A percentile compares a stretch with the other conserved stretches of the same genome.
These are phyloP conservation scores for Lepus americanus DNA, from an alignment of 2,113 vertebrate genomes.

Conservation along the genomic window DNA sequence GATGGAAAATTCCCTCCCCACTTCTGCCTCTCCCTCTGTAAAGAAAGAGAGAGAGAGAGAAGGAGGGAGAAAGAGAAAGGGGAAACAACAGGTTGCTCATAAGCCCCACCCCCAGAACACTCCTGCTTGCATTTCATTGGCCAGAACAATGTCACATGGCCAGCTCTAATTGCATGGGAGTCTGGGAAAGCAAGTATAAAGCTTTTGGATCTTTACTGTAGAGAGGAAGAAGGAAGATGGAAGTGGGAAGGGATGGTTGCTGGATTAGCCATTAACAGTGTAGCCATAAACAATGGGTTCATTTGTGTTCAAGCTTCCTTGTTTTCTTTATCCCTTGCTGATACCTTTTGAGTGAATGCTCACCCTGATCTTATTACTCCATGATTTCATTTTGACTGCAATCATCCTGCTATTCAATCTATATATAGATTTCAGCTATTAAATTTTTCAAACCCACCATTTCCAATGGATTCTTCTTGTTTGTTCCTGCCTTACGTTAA, in stretches of 20 bases:
- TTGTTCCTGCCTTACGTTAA: background rate
- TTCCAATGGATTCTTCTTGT: background rate
- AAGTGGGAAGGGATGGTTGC: background rate
- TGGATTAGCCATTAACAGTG: slow-evolving; percentile 4
- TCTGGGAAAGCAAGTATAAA: slow-evolving; percentile 11
- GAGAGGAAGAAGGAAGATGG: background rate
- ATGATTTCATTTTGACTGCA: background rate
- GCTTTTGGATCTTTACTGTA: background rate
- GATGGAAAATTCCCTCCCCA: too few relatives aligned
- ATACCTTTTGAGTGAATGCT: slow-evolving; percentile 43
- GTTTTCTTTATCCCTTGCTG: slow-evolving; percentile 35
- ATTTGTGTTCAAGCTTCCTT: slow-evolving; percentile 59
- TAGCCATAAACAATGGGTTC: slow-evolving; percentile 33
- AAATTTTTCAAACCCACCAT: background rate
- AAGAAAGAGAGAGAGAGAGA: background rate
- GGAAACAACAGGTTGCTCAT: background rate
- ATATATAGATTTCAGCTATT: slow-evolving; percentile 7
- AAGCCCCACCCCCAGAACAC: background rate
- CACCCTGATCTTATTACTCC: background rate
- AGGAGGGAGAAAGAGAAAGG: too few relatives aligned
- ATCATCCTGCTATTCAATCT: background rate
- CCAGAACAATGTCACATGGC: background rate
- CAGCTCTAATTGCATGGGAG: background rate
- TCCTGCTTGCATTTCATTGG: background rate
- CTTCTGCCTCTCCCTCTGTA: background rate